A percentile compares a stretch with the other conserved stretches of the same genome.
These are phyloP conservation scores for Oxyscelio sp. DNA, from an alignment of 2,888 invertebrate species.

Conservation along the genomic window DNA sequence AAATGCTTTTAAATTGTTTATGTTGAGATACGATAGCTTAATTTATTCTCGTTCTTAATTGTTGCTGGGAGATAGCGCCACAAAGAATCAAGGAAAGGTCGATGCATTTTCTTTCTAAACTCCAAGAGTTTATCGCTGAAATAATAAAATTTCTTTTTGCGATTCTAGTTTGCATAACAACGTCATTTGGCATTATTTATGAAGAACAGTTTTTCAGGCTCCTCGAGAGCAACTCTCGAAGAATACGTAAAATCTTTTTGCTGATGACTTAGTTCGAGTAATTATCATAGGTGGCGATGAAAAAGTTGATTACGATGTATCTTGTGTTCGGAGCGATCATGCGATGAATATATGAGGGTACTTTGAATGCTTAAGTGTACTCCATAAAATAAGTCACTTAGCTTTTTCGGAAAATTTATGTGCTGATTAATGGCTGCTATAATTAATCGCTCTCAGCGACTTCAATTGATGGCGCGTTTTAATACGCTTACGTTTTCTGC, in stretches of 20 bases:
- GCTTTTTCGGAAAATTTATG: constrained; percentile 20
- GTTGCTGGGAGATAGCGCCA: no score
- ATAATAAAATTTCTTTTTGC: constrained; percentile 34
- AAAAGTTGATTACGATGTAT: constrained; percentile 21
- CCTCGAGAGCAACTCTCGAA: constrained; percentile 8
- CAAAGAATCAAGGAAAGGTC: neutral
- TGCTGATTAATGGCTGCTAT: constrained; percentile 18
- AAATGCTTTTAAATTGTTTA: no score
- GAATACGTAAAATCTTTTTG: constrained; percentile 35
- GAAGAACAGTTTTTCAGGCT: constrained; percentile 43
- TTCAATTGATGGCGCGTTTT: constrained; percentile 12
- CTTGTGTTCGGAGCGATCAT: neutral
- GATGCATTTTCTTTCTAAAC: constrained; percentile 11
- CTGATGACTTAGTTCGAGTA: constrained; percentile 29
- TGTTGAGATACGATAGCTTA: no score
- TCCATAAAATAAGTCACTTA: neutral
- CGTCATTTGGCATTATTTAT: constrained; percentile 42
- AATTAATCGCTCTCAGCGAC: constrained; percentile 30
- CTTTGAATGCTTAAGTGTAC: neutral
- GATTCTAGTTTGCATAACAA: constrained; percentile 21
- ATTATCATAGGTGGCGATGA: constrained; percentile 5
- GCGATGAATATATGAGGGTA: neutral
- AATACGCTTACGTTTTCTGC: constrained; percentile 3
- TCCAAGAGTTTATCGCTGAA: constrained; percentile 30
- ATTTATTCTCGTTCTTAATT: no score